Conservation (phyloP, 2,888 invertebrate species). For the Physocephala rufipes region DNA sequence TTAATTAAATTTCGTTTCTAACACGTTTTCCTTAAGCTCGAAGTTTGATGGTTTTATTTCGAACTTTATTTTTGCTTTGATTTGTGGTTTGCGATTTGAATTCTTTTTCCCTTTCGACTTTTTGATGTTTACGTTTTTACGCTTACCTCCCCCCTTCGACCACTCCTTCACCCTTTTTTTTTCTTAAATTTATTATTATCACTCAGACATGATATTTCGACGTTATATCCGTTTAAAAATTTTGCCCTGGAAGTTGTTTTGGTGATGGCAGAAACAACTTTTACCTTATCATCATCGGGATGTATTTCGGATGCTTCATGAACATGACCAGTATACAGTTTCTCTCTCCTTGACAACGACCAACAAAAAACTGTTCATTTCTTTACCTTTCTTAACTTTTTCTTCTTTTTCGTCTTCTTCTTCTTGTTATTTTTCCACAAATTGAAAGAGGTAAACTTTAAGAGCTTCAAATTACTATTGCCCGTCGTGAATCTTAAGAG, state of each 20-base stretch:
- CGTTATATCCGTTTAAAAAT: neutral
- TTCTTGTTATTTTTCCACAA: too few species aligned
- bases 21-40: neutral
- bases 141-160: too few species aligned
- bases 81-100: neutral
- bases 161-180: slow-evolving; percentile 12
- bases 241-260: slow-evolving; percentile 7
- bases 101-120: neutral
- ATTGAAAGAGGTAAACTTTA: slow-evolving; percentile 8
- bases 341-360: slow-evolving; percentile 18
- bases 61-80: too few species aligned
- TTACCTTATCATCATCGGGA: slow-evolving; percentile 25
- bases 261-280: slow-evolving; percentile 26
- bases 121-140: neutral
- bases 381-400: too few species aligned
- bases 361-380: slow-evolving; percentile 17
- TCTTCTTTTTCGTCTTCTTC: too few species aligned
- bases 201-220: slow-evolving; percentile 14
- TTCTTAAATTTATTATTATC: slow-evolving; percentile 21
- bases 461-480: slow-evolving; percentile 17
- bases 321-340: neutral
- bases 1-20: too few species aligned
- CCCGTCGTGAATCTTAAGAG: slow-evolving; percentile 19
- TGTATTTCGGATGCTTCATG: neutral
- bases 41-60: neutral